A percentile compares a stretch with the other conserved stretches of the same genome.
phyloP scores from a whole-genome alignment of 2,797 vertebrate species.

The Pseudomugil gertrudae region DNA sequence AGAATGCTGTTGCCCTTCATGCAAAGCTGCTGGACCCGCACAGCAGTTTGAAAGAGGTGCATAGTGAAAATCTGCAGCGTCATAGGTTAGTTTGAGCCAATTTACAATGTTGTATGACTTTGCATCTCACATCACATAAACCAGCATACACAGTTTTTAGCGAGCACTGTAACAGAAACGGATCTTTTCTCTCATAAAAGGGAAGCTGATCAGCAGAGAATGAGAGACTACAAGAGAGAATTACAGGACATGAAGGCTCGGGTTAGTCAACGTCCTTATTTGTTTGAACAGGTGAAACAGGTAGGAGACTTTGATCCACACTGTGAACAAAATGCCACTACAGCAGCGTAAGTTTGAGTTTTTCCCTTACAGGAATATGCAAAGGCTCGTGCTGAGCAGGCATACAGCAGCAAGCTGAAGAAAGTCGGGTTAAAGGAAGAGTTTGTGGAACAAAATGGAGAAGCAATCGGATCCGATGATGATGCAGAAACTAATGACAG shows the following conservation, averaged over 20 bases:
- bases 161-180: constrained; percentile 28
- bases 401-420: constrained; percentile 83
- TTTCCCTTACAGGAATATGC: constrained; percentile 81
- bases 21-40: constrained; percentile 92
- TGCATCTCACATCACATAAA: constrained; percentile 40
- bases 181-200: constrained; percentile 77
- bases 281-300: constrained; percentile 93
- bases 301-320: constrained; percentile 70
- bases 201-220: constrained; percentile 86
- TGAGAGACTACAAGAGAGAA: constrained; percentile 89
- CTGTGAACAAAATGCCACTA: background rate
- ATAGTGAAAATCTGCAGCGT: constrained; percentile 84
- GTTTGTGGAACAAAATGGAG: constrained; percentile 87
- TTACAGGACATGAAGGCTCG: constrained; percentile 89
- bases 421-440: constrained; percentile 87
- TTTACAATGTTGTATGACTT: constrained; percentile 17
- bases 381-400: constrained; percentile 83
- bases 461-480: constrained; percentile 50
- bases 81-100: constrained; percentile 82
- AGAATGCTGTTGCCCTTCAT: constrained; percentile 82
- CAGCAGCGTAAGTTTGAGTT: constrained; percentile 22
- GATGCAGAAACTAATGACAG: constrained; percentile 46
- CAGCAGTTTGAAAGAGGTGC: constrained; percentile 87
- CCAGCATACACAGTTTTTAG: constrained; percentile 12
- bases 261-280: constrained; percentile 87